These are phyloP conservation scores for Altica lythri DNA, from an alignment of 2,888 invertebrate genomes.

Conservation along the genomic window DNA sequence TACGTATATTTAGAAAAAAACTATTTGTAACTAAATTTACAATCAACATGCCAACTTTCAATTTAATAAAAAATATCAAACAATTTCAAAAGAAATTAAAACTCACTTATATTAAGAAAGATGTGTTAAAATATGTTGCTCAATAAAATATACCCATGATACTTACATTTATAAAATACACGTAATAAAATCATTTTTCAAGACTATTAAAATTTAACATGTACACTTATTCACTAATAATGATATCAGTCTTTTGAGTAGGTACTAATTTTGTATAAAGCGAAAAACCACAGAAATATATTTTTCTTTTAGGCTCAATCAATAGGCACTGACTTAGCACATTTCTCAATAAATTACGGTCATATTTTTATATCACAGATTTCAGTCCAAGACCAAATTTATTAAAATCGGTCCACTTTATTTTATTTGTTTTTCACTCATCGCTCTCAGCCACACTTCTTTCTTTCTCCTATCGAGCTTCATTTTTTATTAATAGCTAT, in stretches of 20 bases:
- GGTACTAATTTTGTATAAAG: slow-evolving; percentile 35
- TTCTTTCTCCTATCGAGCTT: slow-evolving; percentile 6
- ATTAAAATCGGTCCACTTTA: too few species aligned
- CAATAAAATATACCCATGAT: slow-evolving; percentile 18
- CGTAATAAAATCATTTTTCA: slow-evolving; percentile 25
- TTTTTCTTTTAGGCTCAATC: slow-evolving; percentile 38
- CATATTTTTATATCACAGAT: slow-evolving; percentile 46
- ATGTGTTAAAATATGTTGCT: background rate
- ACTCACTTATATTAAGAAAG: background rate
- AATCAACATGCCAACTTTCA: too few species aligned
- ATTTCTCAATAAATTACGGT: slow-evolving; percentile 34
- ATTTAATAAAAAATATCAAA: background rate
- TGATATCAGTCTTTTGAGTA: slow-evolving; percentile 44
- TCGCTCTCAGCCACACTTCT: background rate
- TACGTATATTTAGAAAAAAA: too few species aligned
- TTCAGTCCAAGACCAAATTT: slow-evolving; percentile 47
- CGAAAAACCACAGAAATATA: slow-evolving; percentile 33
- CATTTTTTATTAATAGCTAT: background rate
- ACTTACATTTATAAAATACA: slow-evolving; percentile 28
- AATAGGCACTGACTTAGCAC: slow-evolving; percentile 34
- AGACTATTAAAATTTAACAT: slow-evolving; percentile 28
- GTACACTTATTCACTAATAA: slow-evolving; percentile 35
- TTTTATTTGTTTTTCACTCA: slow-evolving; percentile 12
- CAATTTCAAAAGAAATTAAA: background rate
- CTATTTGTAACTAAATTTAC: too few species aligned